phyloP scores from a whole-genome alignment of 1,140 invertebrate genomes.

The Euschistus heros region DNA sequence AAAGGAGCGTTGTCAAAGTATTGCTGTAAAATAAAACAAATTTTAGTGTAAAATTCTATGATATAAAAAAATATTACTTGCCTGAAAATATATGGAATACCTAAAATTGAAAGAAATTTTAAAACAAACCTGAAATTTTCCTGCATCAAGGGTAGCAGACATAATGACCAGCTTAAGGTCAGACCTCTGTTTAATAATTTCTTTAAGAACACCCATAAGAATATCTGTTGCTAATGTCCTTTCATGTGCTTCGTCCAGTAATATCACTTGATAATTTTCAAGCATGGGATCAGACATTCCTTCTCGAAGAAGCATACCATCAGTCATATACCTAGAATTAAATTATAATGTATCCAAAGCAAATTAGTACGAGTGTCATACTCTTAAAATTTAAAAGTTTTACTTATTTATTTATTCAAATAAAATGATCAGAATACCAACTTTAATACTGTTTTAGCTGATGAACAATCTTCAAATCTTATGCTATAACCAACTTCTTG shows the following conservation, averaged over 20 bases:
- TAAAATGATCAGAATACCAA: slow-evolving; percentile 32
- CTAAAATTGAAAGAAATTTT: not conserved
- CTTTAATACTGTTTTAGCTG: slow-evolving; percentile 79
- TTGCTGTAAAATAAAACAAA: slow-evolving; percentile 41
- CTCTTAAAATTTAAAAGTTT: not conserved
- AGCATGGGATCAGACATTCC: slow-evolving; percentile 98
- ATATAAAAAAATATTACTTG: not conserved
- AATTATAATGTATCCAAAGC: slow-evolving; percentile 11
- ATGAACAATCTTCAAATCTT: slow-evolving; percentile 98
- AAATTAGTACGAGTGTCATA: not conserved
- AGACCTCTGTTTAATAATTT: slow-evolving; percentile 85
- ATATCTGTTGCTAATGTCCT: slow-evolving; percentile 97
- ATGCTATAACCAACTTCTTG: slow-evolving; percentile 99
- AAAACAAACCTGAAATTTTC: slow-evolving; percentile 77
- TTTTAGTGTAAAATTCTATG: not conserved
- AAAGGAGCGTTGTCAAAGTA: slow-evolving; percentile 98
- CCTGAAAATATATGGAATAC: not conserved
- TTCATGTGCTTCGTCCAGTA: slow-evolving; percentile 99
- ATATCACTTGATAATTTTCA: slow-evolving; percentile 88
- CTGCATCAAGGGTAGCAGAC: slow-evolving; percentile 99
- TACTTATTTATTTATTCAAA: not conserved
- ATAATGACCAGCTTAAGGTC: slow-evolving; percentile 98
- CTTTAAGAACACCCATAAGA: slow-evolving; percentile 96
- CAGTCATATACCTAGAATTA: slow-evolving; percentile 81
- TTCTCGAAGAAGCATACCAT: slow-evolving; percentile 98